Base-by-base conservation (phyloP, 2,113 vertebrate species). In the Terrapene triunguis region DNA sequence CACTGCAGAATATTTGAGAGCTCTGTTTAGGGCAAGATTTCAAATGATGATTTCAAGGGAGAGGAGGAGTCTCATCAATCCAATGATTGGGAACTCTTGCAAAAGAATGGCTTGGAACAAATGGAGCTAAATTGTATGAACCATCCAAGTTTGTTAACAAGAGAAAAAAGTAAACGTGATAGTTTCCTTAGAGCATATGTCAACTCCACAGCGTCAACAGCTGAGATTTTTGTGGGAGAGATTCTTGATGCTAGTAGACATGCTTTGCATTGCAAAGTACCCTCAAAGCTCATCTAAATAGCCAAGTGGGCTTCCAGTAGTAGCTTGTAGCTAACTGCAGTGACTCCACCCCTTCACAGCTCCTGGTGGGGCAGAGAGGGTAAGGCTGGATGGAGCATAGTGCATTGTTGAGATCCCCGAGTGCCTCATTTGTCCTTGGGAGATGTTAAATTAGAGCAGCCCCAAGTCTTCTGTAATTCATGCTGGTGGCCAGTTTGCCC, bases 1-100 rank as follows among this genome's bases (percentile, higher is more conserved):
- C 55, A 48, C 55, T 48, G 9, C 47, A 42, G 0, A 0, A 0
- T 65, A 5, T 62, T 88, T 87, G 50, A 59, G 72, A 24, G 17
- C 50, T 94, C 84, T 85, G 27, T 62, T 42, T 94, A 50, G 92
- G 48, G 38, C 85, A 48, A 92, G 78, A 0, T 2, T 53, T 86
- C 65, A 38, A 8, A 1, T 80, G 76, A 93, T 95, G 55, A 87
- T 84, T 55, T 57, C 92, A 13, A 89, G 69, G 44, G 29, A 42
- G 38, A 74, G 10, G 38, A 74, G 19, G n/a, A 74, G 22, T 6
- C 42, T 44, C 42, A 42, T 44, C 74, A 47, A 47, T 78, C 38
- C 74, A 78, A 42, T 44, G 24, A 27, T 14, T 24, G 11, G 12
- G 21, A 27, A 47, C 2, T 22, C 42, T 78, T 78, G 42, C 42